Conservation (phyloP, 2,113 vertebrate genomes). For the Nettapus auritus region DNA sequence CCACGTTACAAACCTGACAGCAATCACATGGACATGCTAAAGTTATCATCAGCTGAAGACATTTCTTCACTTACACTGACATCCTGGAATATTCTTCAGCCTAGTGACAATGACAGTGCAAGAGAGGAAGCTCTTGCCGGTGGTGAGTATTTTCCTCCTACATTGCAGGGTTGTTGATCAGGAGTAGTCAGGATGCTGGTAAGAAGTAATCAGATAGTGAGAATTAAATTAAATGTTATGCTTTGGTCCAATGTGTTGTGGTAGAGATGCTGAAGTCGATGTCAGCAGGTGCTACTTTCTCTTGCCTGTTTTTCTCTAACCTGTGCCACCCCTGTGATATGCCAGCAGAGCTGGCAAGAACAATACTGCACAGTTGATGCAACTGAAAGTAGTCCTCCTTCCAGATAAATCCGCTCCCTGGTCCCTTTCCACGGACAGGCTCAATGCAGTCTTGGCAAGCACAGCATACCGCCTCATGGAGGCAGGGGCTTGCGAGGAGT, state of each 20-base stretch:
- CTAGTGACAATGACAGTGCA: constrained; percentile 75
- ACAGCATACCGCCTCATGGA: fast-evolving
- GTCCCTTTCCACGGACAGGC: not conserved
- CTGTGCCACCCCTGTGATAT: not conserved
- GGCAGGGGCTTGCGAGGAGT: not conserved
- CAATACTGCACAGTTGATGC: not conserved
- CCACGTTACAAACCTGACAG: constrained; percentile 84
- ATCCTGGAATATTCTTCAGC: constrained; percentile 93
- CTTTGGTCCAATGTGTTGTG: not conserved
- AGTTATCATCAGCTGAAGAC: constrained; percentile 82
- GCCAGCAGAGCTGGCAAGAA: not conserved
- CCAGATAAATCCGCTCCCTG: not conserved
- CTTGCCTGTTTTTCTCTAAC: not conserved
- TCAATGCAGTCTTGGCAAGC: not conserved
- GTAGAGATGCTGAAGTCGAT: not conserved
- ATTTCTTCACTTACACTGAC: constrained; percentile 84
- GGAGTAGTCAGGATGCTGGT: not conserved
- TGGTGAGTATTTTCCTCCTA: constrained; percentile 73
- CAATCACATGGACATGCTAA: constrained; percentile 95
- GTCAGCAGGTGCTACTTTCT: not conserved
- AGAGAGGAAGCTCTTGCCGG: constrained; percentile 87
- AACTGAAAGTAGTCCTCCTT: not conserved
- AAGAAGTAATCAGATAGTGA: not conserved
- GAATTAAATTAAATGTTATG: not conserved
- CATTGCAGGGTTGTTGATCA: not conserved